Evolutionary conservation across 2,888 invertebrate species (phyloP).

Genomic region (Lepidocyrtoides sp.): DNA sequence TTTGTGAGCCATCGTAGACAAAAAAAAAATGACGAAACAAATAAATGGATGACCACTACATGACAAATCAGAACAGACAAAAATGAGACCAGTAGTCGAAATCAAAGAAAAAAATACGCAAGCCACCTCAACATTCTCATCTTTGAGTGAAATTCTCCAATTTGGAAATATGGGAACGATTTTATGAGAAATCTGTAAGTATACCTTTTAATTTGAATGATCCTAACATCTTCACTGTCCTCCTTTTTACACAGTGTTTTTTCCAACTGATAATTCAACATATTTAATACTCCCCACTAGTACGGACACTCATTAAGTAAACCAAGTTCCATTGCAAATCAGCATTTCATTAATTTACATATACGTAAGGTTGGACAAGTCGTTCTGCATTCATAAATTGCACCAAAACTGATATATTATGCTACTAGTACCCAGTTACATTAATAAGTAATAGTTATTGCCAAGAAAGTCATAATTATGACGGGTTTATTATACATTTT

Average conservation of each 20-base stretch:
- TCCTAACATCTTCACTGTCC: not conserved
- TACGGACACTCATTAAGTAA: no score
- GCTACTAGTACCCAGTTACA: not conserved
- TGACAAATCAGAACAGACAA: conserved; percentile 18
- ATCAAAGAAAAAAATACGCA: not conserved
- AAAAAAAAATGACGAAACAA: conserved; percentile 76
- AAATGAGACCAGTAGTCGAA: conserved; percentile 9
- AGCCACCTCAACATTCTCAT: conserved; percentile 42
- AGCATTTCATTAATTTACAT: not conserved
- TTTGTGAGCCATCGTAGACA: conserved; percentile 7
- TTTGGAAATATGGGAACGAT: not conserved
- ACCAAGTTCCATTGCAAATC: not conserved
- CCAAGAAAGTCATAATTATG: not conserved
- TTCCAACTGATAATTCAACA: not conserved
- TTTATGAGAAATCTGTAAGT: conserved; percentile 44
- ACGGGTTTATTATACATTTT: not conserved
- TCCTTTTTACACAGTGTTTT: not conserved
- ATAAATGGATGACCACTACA: conserved; percentile 69
- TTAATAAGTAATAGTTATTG: not conserved
- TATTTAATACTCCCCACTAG: not conserved
- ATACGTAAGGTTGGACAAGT: not conserved
- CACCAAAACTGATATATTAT: no score
- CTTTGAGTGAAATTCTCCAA: conserved; percentile 5
- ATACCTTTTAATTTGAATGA: not conserved
- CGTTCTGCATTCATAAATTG: no score